phyloP scores from a whole-genome alignment of 2,113 vertebrate species.

The Neodon shergylaensis region DNA sequence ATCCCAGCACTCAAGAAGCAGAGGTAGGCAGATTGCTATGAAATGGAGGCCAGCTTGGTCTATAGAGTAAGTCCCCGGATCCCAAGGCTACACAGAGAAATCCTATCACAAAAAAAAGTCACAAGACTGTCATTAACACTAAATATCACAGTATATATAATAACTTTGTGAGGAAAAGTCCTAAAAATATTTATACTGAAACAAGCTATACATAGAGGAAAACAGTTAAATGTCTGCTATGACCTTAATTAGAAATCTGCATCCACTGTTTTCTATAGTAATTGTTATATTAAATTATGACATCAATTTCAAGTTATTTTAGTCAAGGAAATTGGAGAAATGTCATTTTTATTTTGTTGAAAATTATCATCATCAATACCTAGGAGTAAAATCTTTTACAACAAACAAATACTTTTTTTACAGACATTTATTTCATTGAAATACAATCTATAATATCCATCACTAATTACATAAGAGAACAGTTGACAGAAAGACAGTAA shows the following conservation, averaged over 20 bases:
- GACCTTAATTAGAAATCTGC: neutral
- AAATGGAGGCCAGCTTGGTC: too few species aligned
- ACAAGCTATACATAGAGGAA: neutral
- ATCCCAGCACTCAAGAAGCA: too few species aligned
- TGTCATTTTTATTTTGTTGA: neutral
- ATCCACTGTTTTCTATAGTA: neutral
- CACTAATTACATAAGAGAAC: neutral
- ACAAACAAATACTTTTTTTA: neutral
- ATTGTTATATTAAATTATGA: neutral
- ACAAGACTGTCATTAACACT: neutral
- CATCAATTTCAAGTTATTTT: neutral
- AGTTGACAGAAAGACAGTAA: neutral
- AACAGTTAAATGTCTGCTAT: neutral
- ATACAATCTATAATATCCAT: conserved; percentile 17
- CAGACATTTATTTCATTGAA: neutral
- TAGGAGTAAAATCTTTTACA: neutral
- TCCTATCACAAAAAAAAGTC: too few species aligned
- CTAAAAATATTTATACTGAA: neutral
- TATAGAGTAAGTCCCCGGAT: too few species aligned
- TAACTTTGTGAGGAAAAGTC: neutral
- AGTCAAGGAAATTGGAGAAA: neutral
- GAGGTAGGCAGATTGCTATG: too few species aligned
- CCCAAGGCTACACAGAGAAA: too few species aligned
- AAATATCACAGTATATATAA: neutral
- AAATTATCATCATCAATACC: neutral